A percentile compares a stretch with the other conserved stretches of the same genome.
Evolutionary conservation across 92 coral and sea anemone species (phyloP).

Genomic region (Parazoanthus atlanticus): DNA sequence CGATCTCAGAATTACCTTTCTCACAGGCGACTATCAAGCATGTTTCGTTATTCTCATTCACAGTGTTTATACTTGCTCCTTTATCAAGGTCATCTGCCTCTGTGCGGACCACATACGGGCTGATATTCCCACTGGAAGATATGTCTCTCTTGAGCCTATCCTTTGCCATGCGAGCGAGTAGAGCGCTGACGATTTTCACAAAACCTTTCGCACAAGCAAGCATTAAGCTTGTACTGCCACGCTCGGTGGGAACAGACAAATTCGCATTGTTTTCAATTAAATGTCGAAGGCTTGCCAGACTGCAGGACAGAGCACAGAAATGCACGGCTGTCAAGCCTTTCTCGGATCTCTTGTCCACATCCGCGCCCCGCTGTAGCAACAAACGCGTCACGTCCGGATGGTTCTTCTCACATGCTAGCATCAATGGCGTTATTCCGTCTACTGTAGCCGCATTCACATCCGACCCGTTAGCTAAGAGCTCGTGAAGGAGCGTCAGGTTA

Average conservation of each 20-base stretch:
- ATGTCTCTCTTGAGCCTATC: conserved; percentile 57
- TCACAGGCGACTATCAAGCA: conserved; percentile 84
- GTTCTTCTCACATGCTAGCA: conserved; percentile 84
- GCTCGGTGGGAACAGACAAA: conserved; percentile 66
- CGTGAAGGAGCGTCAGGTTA: conserved; percentile 71
- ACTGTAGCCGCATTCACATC: conserved; percentile 74
- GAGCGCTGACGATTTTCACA: conserved; percentile 70
- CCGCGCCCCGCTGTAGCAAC: conserved; percentile 64
- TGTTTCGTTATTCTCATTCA: conserved; percentile 73
- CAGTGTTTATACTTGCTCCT: conserved; percentile 55
- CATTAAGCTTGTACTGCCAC: conserved; percentile 81
- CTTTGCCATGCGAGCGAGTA: conserved; percentile 62
- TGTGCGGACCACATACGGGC: neutral
- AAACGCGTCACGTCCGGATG: conserved; percentile 79
- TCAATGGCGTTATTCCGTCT: conserved; percentile 78
- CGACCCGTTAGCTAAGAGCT: conserved; percentile 51
- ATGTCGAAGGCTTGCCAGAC: conserved; percentile 74
- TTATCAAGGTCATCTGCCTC: conserved; percentile 7
- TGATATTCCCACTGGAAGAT: conserved; percentile 24
- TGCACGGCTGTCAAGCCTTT: conserved; percentile 82
- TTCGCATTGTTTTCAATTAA: conserved; percentile 73
- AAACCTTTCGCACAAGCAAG: conserved; percentile 85
- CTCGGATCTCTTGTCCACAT: conserved; percentile 68
- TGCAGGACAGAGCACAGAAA: conserved; percentile 77
- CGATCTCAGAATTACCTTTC: conserved; percentile 74